phyloP scores from a whole-genome alignment of 2,113 vertebrate genomes.

The Pantherophis guttatus region DNA sequence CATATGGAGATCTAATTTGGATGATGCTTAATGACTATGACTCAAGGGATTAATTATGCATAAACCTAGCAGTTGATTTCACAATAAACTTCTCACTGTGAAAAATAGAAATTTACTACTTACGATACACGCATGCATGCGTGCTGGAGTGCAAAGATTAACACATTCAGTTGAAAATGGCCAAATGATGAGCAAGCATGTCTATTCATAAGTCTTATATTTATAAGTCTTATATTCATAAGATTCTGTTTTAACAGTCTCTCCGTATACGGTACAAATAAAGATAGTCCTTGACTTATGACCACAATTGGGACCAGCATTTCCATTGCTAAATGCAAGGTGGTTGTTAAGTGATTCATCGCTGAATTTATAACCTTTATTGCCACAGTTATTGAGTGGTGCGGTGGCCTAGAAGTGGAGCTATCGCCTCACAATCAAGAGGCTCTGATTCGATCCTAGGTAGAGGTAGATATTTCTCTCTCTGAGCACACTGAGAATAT shows the following conservation, averaged over 20 bases:
- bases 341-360: too few species aligned
- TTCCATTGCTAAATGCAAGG: too few species aligned
- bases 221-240: background rate
- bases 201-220: background rate
- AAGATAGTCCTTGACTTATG: background rate
- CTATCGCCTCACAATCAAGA: too few species aligned
- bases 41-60: background rate
- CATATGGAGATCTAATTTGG: background rate
- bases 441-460: too few species aligned
- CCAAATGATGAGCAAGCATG: background rate
- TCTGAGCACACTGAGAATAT: too few species aligned
- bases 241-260: background rate
- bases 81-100: background rate
- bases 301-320: background rate
- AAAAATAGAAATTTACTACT: background rate
- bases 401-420: too few species aligned
- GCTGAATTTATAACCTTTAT: too few species aligned
- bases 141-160: background rate
- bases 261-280: background rate
- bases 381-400: too few species aligned
- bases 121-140: accelerated
- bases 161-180: background rate
- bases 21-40: background rate
- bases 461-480: too few species aligned
- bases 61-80: background rate